A percentile compares a stretch with the other conserved stretches of the same genome.
Conservation (phyloP, 35 echinoderm and acorn worm genomes). For the Apostichopus parvimensis region DNA sequence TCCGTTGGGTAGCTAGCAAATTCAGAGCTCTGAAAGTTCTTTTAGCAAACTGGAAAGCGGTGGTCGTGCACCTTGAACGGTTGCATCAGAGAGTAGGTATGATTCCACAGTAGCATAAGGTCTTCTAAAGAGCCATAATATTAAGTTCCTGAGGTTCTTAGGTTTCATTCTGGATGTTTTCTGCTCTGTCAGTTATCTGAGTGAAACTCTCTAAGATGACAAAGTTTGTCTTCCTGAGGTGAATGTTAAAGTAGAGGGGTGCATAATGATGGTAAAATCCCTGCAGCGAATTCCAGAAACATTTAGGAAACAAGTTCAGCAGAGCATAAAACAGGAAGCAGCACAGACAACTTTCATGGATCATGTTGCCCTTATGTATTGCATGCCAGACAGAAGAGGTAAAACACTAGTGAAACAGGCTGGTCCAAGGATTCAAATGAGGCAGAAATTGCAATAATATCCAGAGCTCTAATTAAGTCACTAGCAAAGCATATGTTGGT, state of each 20-base stretch:
- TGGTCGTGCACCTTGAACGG: too few relatives aligned
- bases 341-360: not conserved
- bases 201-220: not conserved
- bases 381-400: too few relatives aligned
- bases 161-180: too few relatives aligned
- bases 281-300: not conserved
- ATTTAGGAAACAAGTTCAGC: not conserved
- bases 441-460: not conserved
- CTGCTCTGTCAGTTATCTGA: too few relatives aligned
- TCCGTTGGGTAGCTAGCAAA: slow-evolving; percentile 19
- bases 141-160: too few relatives aligned
- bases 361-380: not conserved
- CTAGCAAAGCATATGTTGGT: not conserved
- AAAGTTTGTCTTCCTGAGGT: slow-evolving; percentile 28
- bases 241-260: slow-evolving; percentile 25
- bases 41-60: too few relatives aligned
- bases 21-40: too few relatives aligned
- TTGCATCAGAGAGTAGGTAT: too few relatives aligned
- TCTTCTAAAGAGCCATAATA: too few relatives aligned
- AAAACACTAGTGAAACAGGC: not conserved
- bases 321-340: not conserved
- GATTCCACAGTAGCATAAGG: too few relatives aligned
- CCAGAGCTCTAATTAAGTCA: not conserved
- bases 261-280: slow-evolving; percentile 16
- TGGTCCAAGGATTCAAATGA: not conserved